Evolutionary conservation across 2,888 invertebrate species (phyloP).

Genomic region (Philopedon plagiatum): DNA sequence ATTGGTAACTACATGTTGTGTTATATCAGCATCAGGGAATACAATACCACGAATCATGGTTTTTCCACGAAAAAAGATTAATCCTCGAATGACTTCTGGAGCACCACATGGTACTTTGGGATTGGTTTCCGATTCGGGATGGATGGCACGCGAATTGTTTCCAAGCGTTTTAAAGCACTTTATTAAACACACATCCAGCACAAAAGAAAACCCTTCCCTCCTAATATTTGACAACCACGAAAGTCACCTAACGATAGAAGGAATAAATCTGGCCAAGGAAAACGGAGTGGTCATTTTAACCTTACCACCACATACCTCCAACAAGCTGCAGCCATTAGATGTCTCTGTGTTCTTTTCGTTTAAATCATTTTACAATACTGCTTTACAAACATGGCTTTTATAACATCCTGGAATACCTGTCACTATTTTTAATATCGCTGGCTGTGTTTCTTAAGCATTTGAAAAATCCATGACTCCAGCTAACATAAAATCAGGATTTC

Average conservation of each 20-base stretch:
- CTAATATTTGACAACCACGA: slow-evolving; percentile 15
- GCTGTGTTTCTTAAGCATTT: slow-evolving; percentile 31
- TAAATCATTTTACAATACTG: slow-evolving; percentile 56
- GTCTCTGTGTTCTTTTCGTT: slow-evolving; percentile 57
- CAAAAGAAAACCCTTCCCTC: slow-evolving; percentile 36
- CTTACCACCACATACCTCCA: slow-evolving; percentile 64
- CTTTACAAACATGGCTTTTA: slow-evolving; percentile 61
- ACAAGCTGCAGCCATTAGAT: slow-evolving; percentile 62
- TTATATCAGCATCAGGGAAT: slow-evolving; percentile 17
- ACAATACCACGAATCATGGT: slow-evolving; percentile 13
- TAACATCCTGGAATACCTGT: slow-evolving; percentile 63
- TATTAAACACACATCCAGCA: slow-evolving; percentile 26
- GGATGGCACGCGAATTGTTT: slow-evolving; percentile 7
- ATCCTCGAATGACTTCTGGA: slow-evolving; percentile 36
- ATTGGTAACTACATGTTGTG: slow-evolving; percentile 32
- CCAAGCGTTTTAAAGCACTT: slow-evolving; percentile 14
- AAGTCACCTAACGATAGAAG: slow-evolving; percentile 51
- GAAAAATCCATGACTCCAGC: slow-evolving; percentile 41
- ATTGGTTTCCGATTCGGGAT: not conserved
- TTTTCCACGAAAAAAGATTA: slow-evolving; percentile 19
- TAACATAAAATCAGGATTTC: slow-evolving; percentile 45
- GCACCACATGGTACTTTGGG: slow-evolving; percentile 10
- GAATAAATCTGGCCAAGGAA: slow-evolving; percentile 58
- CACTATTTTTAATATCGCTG: slow-evolving; percentile 63
- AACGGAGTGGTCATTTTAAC: slow-evolving; percentile 64